Conservation (phyloP, 2,113 vertebrate species). For the Haplotaxodon microlepis region DNA sequence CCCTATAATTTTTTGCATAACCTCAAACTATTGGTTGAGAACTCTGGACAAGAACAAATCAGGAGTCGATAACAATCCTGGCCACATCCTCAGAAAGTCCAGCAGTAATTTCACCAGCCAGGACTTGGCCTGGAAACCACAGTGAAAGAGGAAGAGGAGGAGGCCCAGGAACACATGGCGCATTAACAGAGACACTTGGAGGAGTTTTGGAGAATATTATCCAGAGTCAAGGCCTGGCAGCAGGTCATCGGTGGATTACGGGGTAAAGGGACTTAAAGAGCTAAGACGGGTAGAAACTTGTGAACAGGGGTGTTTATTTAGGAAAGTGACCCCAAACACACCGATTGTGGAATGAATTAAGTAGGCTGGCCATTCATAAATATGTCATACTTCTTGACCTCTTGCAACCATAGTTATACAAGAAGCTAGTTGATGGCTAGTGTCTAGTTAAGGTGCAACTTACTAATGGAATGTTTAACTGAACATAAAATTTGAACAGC, state of each 20-base stretch:
- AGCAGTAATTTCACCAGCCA: neutral
- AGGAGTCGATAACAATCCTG: neutral
- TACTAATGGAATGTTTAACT: neutral
- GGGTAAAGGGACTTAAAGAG: neutral
- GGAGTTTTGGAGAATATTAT: neutral
- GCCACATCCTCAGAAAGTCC: neutral
- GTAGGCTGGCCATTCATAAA: neutral
- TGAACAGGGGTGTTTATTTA: neutral
- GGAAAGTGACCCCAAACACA: too few species aligned
- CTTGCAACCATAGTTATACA: neutral
- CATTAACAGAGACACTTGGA: neutral
- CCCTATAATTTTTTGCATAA: neutral
- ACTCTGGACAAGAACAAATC: neutral
- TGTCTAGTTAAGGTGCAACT: neutral
- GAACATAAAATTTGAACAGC: neutral
- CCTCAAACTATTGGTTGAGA: neutral
- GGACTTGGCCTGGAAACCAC: neutral
- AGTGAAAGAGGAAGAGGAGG: neutral
- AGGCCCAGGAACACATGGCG: neutral
- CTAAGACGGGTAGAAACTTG: neutral
- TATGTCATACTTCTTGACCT: neutral
- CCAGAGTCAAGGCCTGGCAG: neutral
- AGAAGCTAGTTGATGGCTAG: neutral
- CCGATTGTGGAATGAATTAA: rapidly evolving
- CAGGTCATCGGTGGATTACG: neutral